Evolutionary conservation across 2,113 vertebrate species (phyloP).

Genomic region (Macquaria ambigua): DNA sequence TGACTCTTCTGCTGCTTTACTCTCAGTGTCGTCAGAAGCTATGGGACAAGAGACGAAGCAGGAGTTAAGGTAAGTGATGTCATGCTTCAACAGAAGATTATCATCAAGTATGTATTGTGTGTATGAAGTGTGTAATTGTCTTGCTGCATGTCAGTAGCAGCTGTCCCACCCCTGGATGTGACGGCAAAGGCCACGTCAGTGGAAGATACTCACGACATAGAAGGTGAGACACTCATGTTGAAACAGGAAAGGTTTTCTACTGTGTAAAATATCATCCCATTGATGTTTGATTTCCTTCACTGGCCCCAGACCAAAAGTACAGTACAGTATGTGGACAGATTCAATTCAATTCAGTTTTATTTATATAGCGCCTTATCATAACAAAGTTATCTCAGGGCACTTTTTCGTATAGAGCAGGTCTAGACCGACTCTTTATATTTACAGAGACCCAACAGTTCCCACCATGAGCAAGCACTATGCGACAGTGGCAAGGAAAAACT

Average conservation of each 20-base stretch:
- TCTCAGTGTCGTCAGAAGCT: conserved; percentile 85
- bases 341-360: no score
- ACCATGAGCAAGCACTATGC: no score
- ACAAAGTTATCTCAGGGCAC: no score
- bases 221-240: conserved; percentile 84
- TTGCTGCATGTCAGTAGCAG: conserved; percentile 77
- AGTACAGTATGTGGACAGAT: neutral
- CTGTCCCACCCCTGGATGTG: conserved; percentile 96
- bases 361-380: no score
- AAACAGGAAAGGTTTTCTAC: no score
- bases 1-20: conserved; percentile 25
- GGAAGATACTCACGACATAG: conserved; percentile 95
- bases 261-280: no score
- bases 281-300: no score
- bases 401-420: no score
- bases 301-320: neutral
- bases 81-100: neutral
- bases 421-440: no score
- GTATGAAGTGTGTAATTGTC: conserved; percentile 5
- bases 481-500: no score
- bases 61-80: conserved; percentile 87
- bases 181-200: conserved; percentile 94
- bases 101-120: neutral
- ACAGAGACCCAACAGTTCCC: no score
- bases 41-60: conserved; percentile 92